A percentile compares a stretch with the other conserved stretches of the same genome.
Evolutionary conservation across 1,140 invertebrate genomes (phyloP).

Genomic region (Drosophila biarmipes): DNA sequence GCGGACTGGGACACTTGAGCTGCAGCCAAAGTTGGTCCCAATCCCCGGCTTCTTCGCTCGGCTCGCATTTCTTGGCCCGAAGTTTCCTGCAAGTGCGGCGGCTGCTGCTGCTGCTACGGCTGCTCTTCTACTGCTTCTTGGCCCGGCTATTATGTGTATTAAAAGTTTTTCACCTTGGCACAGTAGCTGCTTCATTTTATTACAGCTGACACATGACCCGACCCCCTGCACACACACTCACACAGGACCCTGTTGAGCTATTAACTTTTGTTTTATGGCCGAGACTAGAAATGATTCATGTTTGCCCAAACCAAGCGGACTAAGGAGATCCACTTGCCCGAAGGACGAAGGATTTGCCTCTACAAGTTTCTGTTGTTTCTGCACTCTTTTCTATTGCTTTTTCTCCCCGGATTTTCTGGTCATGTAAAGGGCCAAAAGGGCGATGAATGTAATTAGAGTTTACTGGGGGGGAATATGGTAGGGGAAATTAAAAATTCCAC

Average conservation of each 20-base stretch:
- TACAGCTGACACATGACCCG: conserved; percentile 66
- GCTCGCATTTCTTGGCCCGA: conserved; percentile 69
- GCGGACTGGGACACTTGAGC: conserved; percentile 82
- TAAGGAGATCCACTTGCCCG: conserved; percentile 40
- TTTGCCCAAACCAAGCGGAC: conserved; percentile 37
- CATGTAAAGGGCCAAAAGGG: conserved; percentile 13
- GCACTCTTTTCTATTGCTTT: background rate
- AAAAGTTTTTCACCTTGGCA: conserved; percentile 75
- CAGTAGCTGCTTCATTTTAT: conserved; percentile 75
- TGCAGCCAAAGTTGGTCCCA: conserved; percentile 69
- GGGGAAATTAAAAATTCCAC: conserved; percentile 63
- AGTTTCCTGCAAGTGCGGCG: conserved; percentile 41
- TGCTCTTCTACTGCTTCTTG: conserved; percentile 39
- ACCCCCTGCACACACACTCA: conserved; percentile 16
- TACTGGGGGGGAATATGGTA: conserved; percentile 46
- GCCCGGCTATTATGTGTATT: conserved; percentile 80
- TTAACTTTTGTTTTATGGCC: conserved; percentile 76
- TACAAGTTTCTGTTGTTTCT: conserved; percentile 14
- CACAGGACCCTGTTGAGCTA: conserved; percentile 48
- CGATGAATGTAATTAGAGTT: conserved; percentile 73
- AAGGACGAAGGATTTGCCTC: conserved; percentile 41
- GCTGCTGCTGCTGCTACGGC: conserved; percentile 15
- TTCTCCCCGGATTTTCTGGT: conserved; percentile 4
- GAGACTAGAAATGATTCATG: conserved; percentile 67
- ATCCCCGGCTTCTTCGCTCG: conserved; percentile 29